Evolutionary conservation across 2,113 vertebrate genomes (phyloP).

Genomic region (Heterochromis multidens): DNA sequence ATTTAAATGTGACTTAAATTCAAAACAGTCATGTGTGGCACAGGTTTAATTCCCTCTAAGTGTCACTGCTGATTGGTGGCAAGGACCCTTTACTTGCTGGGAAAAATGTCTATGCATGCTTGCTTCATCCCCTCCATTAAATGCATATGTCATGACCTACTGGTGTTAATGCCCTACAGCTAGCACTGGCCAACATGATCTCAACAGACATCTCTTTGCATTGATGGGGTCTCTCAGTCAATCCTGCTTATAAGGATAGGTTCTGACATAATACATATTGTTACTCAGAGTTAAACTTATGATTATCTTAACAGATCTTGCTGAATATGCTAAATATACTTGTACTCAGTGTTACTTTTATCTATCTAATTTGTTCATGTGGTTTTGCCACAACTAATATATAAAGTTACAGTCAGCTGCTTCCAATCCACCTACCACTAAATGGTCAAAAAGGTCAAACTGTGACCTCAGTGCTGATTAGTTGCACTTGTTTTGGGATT

Average conservation of each 20-base stretch:
- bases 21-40: not conserved
- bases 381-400: not conserved
- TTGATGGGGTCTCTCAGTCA: not conserved
- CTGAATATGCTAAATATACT: not conserved
- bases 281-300: not conserved
- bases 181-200: not conserved
- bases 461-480: not conserved
- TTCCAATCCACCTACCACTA: not conserved
- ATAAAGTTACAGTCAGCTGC: constrained; percentile 22
- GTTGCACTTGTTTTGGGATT: not conserved
- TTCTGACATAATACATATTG: not conserved
- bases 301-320: not conserved
- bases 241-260: not conserved
- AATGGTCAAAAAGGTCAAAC: not conserved
- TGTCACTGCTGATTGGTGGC: not conserved
- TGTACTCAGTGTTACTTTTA: not conserved
- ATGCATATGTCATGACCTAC: constrained; percentile 31
- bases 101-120: not conserved
- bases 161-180: not conserved
- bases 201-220: not conserved
- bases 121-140: not conserved
- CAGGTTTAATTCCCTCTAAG: not conserved
- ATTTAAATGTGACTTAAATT: not conserved
- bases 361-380: not conserved
- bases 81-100: not conserved